Evolutionary conservation across 2,797 vertebrate genomes (phyloP).

Genomic region (Pseudocheirus occidentalis): DNA sequence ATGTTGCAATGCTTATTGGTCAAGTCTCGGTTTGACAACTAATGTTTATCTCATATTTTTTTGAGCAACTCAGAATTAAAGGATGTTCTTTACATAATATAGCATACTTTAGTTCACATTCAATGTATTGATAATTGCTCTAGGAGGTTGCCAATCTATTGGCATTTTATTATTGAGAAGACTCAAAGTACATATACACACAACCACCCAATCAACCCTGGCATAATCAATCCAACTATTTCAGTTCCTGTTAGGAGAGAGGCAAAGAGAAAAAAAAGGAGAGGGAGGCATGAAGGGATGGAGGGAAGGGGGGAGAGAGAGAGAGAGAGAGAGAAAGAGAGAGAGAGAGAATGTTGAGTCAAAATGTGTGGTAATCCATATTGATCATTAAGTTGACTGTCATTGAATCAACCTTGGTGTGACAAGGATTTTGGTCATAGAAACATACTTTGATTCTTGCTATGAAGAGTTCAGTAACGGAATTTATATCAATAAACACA

Average conservation of each 20-base stretch:
- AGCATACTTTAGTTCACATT: background rate
- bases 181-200: background rate
- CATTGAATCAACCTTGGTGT: background rate
- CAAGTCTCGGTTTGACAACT: conserved; percentile 50
- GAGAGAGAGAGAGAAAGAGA: background rate
- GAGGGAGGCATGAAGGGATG: background rate
- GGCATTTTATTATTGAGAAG: conserved; percentile 16
- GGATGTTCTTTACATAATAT: conserved; percentile 60
- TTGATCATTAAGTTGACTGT: fast-evolving
- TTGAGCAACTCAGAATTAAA: conserved; percentile 44
- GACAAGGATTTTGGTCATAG: background rate
- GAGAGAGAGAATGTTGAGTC: background rate
- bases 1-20: conserved; percentile 72
- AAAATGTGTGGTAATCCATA: background rate
- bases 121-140: background rate
- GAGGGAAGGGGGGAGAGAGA: too few relatives aligned
- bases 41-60: conserved; percentile 75
- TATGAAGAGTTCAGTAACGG: background rate
- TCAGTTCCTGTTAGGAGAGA: background rate
- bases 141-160: background rate
- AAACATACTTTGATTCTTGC: background rate
- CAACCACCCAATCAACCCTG: background rate
- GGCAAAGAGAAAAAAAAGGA: background rate
- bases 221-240: background rate
- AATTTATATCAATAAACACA: too few relatives aligned